A percentile compares a stretch with the other conserved stretches of the same genome.
Evolutionary conservation across 1,140 invertebrate species (phyloP).

Genomic region (Euglossa dilemma): DNA sequence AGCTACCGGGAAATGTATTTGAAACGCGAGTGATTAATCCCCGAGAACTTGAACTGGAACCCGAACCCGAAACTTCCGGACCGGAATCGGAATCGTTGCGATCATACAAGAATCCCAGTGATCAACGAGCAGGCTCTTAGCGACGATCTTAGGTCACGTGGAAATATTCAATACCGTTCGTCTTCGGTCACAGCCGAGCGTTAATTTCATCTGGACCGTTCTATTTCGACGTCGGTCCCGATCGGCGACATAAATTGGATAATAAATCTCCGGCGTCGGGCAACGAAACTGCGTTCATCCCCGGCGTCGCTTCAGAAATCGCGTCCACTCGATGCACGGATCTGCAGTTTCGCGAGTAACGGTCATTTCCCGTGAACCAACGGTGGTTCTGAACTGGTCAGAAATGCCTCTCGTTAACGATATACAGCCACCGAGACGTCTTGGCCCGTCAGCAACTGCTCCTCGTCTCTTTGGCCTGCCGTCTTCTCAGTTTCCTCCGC

Average conservation of each 20-base stretch:
- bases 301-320: neutral
- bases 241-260: slow-evolving; percentile 48
- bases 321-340: slow-evolving; percentile 28
- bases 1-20: too few species aligned
- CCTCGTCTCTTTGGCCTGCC: neutral
- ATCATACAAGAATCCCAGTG: neutral
- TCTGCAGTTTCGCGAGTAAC: slow-evolving; percentile 35
- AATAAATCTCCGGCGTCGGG: slow-evolving; percentile 49
- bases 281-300: slow-evolving; percentile 29
- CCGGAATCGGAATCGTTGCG: neutral
- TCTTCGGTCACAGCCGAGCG: neutral
- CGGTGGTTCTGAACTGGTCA: slow-evolving; percentile 2
- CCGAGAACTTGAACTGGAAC: too few species aligned
- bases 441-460: slow-evolving; percentile 37
- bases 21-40: too few species aligned
- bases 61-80: neutral
- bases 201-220: slow-evolving; percentile 34
- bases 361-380: neutral
- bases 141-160: neutral
- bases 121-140: neutral
- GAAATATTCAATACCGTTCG: slow-evolving; percentile 10
- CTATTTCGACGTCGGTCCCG: slow-evolving; percentile 10
- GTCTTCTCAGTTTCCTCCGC: neutral
- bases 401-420: slow-evolving; percentile 59
- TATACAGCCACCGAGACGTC: slow-evolving; percentile 31